Evolutionary conservation across 37 sponge, comb jelly and placozoan species (phyloP), one percentile per base, ranked within the genome.

Genomic region (Chondrosia reniformis): DNA sequence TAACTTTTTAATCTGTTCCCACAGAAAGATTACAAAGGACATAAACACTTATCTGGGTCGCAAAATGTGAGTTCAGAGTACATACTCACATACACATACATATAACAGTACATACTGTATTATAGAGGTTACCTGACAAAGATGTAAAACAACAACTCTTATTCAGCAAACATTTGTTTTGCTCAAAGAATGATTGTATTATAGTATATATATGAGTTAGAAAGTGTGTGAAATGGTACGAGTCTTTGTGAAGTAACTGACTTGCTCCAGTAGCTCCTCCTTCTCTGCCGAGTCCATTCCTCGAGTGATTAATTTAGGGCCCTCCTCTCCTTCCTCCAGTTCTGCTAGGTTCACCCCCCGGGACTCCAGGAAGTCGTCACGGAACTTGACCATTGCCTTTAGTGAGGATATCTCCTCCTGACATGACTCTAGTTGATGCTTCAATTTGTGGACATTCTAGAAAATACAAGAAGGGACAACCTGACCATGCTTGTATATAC

Each of bases 321-420:
- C 32, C 3, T 44, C 24, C 37, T 80, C 45, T 33, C 65, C 76
- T 32, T 82, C 82, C 45, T 84, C 88, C 0, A 80, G 46, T 49
- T 71, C 49, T 37, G 84, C 85, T 1, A 87, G 54, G 44, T 41
- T 62, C 37, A 82, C 76, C 33, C 85, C 88, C 36, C 41, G 69
- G 31, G 75, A 80, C 84, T 84, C 85, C 4, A 84, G 24, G 64
- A 81, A 84, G 15, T 84, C 82, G 33, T 84, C 85, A 52, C 89
- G 77, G 67, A 55, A 63, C 1, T 30, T 27, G 55, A 83, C 79
- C 59, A 81, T 77, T 32, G 69, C 46, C 52, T 82, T 82, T 67
- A 86, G 83, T 27, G 36, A 38, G 0, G 82, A 46, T n/a, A 45
- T 62, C 27, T 81, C 81, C 28, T 75, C 34, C 28, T 49, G 54